These are phyloP conservation scores for Caenorhabditis sp. DNA, from an alignment of 2,888 invertebrate species.

Conservation along the genomic window DNA sequence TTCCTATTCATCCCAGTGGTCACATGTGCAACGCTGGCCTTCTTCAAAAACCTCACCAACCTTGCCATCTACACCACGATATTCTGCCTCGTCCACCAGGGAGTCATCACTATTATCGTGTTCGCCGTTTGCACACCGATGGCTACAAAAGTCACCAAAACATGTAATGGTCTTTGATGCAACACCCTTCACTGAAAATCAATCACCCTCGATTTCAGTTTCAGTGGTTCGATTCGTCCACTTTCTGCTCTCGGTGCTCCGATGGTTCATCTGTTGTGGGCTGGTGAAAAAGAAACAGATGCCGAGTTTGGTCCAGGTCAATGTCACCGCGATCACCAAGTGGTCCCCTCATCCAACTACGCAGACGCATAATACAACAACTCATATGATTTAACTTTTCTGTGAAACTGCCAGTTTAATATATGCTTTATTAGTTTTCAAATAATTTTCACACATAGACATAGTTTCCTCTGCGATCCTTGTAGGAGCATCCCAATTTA, in stretches of 20 bases:
- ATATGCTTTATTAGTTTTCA: too few relatives aligned
- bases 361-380: constrained; percentile 30
- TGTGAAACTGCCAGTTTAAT: too few relatives aligned
- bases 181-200: background rate
- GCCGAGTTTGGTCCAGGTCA: constrained; percentile 35
- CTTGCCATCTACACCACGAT: constrained; percentile 52
- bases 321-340: constrained; percentile 8
- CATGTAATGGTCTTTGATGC: constrained; percentile 41
- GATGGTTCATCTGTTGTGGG: constrained; percentile 41
- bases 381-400: constrained; percentile 8
- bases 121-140: constrained; percentile 42
- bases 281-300: constrained; percentile 14
- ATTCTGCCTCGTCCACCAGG: constrained; percentile 51
- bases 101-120: constrained; percentile 48
- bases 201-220: constrained; percentile 29
- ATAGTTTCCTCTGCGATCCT: too few relatives aligned
- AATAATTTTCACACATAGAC: too few relatives aligned
- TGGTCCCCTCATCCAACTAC: constrained; percentile 27
- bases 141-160: constrained; percentile 22
- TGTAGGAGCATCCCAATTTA: too few relatives aligned
- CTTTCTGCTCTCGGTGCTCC: constrained; percentile 12
- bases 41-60: constrained; percentile 23
- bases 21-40: constrained; percentile 18
- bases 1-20: constrained; percentile 43
- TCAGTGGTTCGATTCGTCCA: constrained; percentile 47